phyloP scores from a whole-genome alignment of 2,113 vertebrate genomes.

The Gavia stellata region DNA sequence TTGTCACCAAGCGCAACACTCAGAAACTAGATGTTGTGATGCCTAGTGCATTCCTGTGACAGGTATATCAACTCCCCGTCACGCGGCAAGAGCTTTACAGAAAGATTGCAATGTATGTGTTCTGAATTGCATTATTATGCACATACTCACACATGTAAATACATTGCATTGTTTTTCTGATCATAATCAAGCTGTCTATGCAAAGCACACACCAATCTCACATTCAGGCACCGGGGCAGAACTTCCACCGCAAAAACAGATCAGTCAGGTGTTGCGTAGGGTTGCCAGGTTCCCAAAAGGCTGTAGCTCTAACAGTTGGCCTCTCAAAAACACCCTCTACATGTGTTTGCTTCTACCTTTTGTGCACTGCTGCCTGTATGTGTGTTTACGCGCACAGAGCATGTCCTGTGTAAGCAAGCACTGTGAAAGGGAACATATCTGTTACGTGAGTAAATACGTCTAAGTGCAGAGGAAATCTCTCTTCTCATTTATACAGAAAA shows the following conservation, averaged over 20 bases:
- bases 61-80: background rate
- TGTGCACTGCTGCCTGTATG: background rate
- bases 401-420: background rate
- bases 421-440: background rate
- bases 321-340: background rate
- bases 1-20: rapidly evolving
- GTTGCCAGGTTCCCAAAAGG: background rate
- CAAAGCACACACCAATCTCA: background rate
- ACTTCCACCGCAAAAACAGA: background rate
- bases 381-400: rapidly evolving
- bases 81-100: background rate
- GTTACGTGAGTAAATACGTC: too few relatives aligned
- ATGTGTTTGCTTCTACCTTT: background rate
- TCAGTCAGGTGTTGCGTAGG: background rate
- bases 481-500: background rate
- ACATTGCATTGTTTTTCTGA: background rate
- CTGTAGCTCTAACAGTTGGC: background rate
- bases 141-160: background rate
- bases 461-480: background rate
- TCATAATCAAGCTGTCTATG: background rate
- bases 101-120: background rate
- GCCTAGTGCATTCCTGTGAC: background rate
- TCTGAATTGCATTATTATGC: background rate
- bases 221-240: background rate
- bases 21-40: background rate